Evolutionary conservation across 92 coral and sea anemone genomes (phyloP), one percentile per base, ranked within the genome.

Genomic region (Siderastrea radians): DNA sequence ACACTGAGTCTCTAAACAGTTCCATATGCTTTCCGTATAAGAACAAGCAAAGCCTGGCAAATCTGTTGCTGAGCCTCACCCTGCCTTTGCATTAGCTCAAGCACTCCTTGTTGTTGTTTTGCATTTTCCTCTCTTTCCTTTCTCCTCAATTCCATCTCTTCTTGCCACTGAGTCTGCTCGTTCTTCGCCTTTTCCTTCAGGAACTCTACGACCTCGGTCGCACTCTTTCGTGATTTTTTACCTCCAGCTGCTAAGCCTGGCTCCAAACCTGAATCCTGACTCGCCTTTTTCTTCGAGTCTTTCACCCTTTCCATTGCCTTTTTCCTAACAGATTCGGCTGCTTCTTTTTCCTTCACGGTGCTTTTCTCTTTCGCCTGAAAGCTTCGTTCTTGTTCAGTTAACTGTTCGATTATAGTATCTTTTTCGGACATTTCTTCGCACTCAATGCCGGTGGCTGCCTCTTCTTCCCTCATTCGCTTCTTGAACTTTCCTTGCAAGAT

Each of bases 241-340:
- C 75, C 85, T 11, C 85, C 74, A 62, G 51, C 89, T 59, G 62
- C 82, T 44, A 68, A 78, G 51, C 88, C 89, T 78, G 68, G 78
- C 19, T 86, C 84, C 84, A 61, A 63, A 76, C 13, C 74, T 68
- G 77, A 86, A 52, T 86, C 68, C 68, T 64, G 52, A 75, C 74
- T 84, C 48, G 63, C 11, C 43, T 49, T 72, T 62, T 60, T 89
- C 84, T 82, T 75, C 79, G 78, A 75, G 84, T 57, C 75, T 88
- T 88, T 82, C 92, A 92, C 83, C 68, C 92, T 52, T 75, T 92
- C 95, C 95, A 92, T 88, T 12, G 90, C 90, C 72, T 84, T 79
- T 38, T 60, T 88, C 77, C 92, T 83, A 19, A 91, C 72, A 58
- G 72, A 86, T 85, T 84, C 88, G 55, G 90, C 95, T 43, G 92